Base-by-base conservation (phyloP, 2,888 invertebrate species). In the Euclidia mi region DNA sequence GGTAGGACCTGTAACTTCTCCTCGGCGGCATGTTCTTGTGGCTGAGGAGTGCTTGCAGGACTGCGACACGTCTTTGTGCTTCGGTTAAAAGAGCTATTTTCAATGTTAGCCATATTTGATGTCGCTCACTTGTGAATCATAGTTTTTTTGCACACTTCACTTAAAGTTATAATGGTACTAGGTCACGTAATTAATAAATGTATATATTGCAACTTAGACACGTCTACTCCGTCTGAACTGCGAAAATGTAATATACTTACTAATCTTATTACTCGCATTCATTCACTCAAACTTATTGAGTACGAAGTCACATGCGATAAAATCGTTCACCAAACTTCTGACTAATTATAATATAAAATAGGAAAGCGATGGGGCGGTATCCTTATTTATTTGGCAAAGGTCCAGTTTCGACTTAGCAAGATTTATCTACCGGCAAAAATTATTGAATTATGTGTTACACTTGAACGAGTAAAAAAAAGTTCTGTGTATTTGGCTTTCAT, bases 271-370 rank as follows among this genome's bases (percentile, higher is more conserved):
- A 7, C 42, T 6, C 9, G 15, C 14, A n/a, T 17, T 31, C 3
- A 6, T 2, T 14, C 6, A 29, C 7, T 11, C n/a, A 9, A 44
- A 18, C 18, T 32, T 18, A 43, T 42, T 42, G 11, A 31, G 43
- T 32, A 31, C 15, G 11, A 31, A 6, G 7, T 9, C n/a, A 11
- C 18, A 2, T 9, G 0, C 20, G 41, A 49, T 34, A 25, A 38
- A 95, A 95, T 11, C 34, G 12, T 12, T 6, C 10, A 17, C 6
- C 12, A n/a, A 35, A 35, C 11, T 42, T 42, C 9, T n/a, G 2
- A 29, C 12, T 28, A 35, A 50, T 50, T 34, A 18, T 12, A 18
- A 6, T 11, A 17, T 42, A 35, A 28, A 18, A 29, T 37, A 43
- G 29, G 17, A 40, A 40, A n/a, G n/a, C 29, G 28, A 50, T 37